These are phyloP conservation scores for Chouioia cunea DNA, from an alignment of 2,888 invertebrate genomes.

Conservation along the genomic window DNA sequence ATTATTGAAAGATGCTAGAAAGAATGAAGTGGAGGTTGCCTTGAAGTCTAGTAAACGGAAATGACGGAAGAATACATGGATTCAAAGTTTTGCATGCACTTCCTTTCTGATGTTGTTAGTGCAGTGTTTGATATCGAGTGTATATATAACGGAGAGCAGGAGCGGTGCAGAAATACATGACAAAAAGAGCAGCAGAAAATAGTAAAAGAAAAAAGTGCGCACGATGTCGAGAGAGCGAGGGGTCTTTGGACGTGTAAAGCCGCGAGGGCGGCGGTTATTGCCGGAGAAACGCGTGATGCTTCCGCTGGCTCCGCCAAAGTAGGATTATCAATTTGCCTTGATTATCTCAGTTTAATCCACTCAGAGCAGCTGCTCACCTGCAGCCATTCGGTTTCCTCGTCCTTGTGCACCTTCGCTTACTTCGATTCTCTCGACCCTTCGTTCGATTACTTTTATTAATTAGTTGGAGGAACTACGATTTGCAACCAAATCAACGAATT, in stretches of 20 bases:
- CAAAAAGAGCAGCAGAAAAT: not conserved
- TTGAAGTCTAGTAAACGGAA: constrained; percentile 19
- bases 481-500: constrained; percentile 58
- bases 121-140: no score
- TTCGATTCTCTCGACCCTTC: constrained; percentile 45
- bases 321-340: constrained; percentile 65
- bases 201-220: no score
- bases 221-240: no score
- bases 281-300: no score
- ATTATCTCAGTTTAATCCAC: constrained; percentile 65
- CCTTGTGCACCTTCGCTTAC: constrained; percentile 21
- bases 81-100: constrained; percentile 36
- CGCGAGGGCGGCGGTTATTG: constrained; percentile 12
- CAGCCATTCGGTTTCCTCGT: constrained; percentile 48
- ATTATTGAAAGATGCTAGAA: no score
- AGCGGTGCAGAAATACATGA: constrained; percentile 6
- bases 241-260: no score
- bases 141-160: no score
- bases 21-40: no score
- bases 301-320: constrained; percentile 51
- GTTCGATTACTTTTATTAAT: constrained; percentile 63
- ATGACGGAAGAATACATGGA: not conserved
- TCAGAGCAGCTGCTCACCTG: constrained; percentile 63
- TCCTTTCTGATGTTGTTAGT: no score
- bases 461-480: constrained; percentile 54